phyloP scores from a whole-genome alignment of 2,888 invertebrate species.

The Phalera bucephala region DNA sequence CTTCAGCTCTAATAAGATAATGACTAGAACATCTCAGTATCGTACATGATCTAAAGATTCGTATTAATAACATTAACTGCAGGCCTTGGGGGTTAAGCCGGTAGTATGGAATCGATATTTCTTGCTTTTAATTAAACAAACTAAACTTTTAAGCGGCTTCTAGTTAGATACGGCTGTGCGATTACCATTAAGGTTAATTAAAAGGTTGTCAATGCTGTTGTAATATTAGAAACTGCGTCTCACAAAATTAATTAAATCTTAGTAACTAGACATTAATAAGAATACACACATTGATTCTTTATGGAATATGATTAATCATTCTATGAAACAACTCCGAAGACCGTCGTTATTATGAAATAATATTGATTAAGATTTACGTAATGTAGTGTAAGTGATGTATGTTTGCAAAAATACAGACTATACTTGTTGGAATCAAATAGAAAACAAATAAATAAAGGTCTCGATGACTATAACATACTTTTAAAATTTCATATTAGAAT shows the following conservation, averaged over 20 bases:
- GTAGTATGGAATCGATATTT: too few species aligned
- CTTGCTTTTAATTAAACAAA: too few species aligned
- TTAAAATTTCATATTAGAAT: too few species aligned
- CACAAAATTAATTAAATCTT: background rate
- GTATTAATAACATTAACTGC: too few species aligned
- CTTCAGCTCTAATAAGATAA: too few species aligned
- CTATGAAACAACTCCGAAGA: constrained; percentile 13
- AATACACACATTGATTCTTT: constrained; percentile 8
- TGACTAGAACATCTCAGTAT: too few species aligned
- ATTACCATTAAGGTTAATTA: constrained; percentile 8
- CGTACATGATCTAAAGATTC: too few species aligned
- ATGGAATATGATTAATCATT: constrained; percentile 26
- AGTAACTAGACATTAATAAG: constrained; percentile 7
- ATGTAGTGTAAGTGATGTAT: background rate
- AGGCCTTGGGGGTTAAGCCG: too few species aligned
- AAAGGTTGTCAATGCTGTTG: constrained; percentile 10
- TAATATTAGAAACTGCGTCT: constrained; percentile 1
- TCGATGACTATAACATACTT: too few species aligned
- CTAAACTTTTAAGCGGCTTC: constrained; percentile 3
- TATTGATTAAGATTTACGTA: constrained; percentile 16
- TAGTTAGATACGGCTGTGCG: background rate
- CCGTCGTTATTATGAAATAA: constrained; percentile 17
- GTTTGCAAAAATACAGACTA: too few species aligned
- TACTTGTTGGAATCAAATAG: too few species aligned
- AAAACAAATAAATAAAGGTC: too few species aligned